These are phyloP conservation scores for Atherinosoma microstoma DNA, from an alignment of 2,797 vertebrate genomes.

Conservation along the genomic window DNA sequence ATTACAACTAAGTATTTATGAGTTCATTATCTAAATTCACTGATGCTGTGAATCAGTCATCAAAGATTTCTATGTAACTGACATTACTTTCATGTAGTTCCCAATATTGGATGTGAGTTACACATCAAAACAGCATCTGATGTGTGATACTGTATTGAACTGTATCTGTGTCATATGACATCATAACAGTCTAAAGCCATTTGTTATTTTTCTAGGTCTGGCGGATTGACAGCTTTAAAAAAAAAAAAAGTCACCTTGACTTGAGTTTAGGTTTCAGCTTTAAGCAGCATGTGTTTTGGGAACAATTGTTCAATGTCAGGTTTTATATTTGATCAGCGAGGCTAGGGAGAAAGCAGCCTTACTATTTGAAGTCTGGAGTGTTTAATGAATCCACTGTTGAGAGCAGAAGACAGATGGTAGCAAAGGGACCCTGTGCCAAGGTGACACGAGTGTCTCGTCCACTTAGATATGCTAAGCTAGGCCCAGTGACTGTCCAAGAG, in stretches of 20 bases:
- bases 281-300: background rate
- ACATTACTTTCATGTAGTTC: slow-evolving; percentile 10
- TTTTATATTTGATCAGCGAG: slow-evolving; percentile 5
- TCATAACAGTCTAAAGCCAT: slow-evolving; percentile 9
- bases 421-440: slow-evolving; percentile 22
- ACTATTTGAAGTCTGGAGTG: background rate
- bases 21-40: no score
- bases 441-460: slow-evolving; percentile 23
- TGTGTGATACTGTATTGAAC: background rate
- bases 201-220: no score
- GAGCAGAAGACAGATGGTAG: slow-evolving; percentile 44
- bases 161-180: background rate
- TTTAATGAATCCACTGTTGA: slow-evolving; percentile 14
- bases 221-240: no score
- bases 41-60: no score
- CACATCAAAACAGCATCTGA: slow-evolving; percentile 7
- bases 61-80: background rate
- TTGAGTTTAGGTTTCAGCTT: slow-evolving; percentile 1
- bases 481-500: background rate
- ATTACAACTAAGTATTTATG: background rate
- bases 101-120: slow-evolving; percentile 14
- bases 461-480: slow-evolving; percentile 19
- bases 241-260: background rate
- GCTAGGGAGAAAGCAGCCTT: background rate
- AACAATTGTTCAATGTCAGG: slow-evolving; percentile 15